Conservation (phyloP, 2,888 invertebrate genomes). For the Cataglyphis livida region DNA sequence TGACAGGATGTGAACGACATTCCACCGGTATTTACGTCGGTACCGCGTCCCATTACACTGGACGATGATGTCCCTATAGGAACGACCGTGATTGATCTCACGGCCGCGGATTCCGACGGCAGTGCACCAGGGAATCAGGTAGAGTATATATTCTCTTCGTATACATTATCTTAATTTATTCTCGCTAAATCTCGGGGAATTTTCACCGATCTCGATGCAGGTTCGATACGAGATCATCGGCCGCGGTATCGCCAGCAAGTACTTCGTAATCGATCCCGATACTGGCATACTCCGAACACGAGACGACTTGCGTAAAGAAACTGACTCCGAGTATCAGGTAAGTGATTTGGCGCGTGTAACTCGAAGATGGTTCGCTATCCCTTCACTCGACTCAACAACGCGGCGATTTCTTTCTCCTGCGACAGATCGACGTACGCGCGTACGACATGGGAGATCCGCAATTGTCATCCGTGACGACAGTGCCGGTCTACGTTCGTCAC, state of each 20-base stretch:
- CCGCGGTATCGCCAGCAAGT: slow-evolving; percentile 92
- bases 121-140: slow-evolving; percentile 94
- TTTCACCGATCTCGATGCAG: slow-evolving; percentile 74
- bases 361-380: neutral
- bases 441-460: slow-evolving; percentile 95
- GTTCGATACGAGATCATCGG: slow-evolving; percentile 93
- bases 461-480: slow-evolving; percentile 92
- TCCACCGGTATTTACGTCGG: slow-evolving; percentile 94
- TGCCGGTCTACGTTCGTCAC: slow-evolving; percentile 94
- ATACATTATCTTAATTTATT: neutral
- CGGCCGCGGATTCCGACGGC: slow-evolving; percentile 94
- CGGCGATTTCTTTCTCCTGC: slow-evolving; percentile 10
- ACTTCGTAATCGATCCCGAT: slow-evolving; percentile 95
- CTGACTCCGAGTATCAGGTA: slow-evolving; percentile 95
- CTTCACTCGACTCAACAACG: neutral
- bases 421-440: slow-evolving; percentile 93
- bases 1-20: slow-evolving; percentile 95
- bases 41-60: slow-evolving; percentile 93
- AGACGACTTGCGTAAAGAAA: slow-evolving; percentile 94
- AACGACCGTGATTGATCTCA: slow-evolving; percentile 91
- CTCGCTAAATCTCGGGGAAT: neutral
- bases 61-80: slow-evolving; percentile 95
- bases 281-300: slow-evolving; percentile 93
- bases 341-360: neutral
- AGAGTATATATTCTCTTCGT: slow-evolving; percentile 40